Evolutionary conservation across 2,888 invertebrate species (phyloP), one percentile per base, ranked within the genome.

Genomic region (Apotomis betuletana): DNA sequence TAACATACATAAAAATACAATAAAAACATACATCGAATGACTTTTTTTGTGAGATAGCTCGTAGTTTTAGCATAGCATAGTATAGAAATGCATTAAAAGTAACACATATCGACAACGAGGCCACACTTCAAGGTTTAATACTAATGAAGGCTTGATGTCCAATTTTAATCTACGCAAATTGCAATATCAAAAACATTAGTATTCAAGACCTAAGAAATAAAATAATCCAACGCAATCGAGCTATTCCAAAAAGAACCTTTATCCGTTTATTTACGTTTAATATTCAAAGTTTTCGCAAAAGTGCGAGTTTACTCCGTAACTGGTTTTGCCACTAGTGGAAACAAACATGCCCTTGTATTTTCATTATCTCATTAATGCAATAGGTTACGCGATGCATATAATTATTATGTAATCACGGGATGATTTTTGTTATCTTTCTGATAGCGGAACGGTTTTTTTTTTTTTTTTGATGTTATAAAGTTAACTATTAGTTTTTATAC

Each of bases 291-390:
- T 27, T 27, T 9, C 8, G 2, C 5, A 36, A 46, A 59, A 41
- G 8, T 3, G 44, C 6, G 44, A 27, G 55, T 64, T 64, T n/a
- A 51, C 12, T 5, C 55, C 8, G 44, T 36, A 57, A 65, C 57
- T 44, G 65, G 57, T 57, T 55, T 65, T 57, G 46, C 65, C 57
- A 36, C 65, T 9, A 9, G 8, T 8, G 6, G 49, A 9, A 49
- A 3, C n/a, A 36, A 36, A 49, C 46, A 51, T 62, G 61, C 51
- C 51, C 49, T 49, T 49, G 49, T 49, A 49, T 49, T 49, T 49
- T 10, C 49, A 49, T 10, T 49, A 49, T 49, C 3, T 49, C 49
- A 49, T 49, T 10, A 49, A 49, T 49, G 49, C 49, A 49, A 49
- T 9, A 49, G 9, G 9, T 49, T 49, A 49, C 8, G 44, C 44